Percentiles rank a stretch among this genome's conserved stretches.
Conservation (phyloP, 2,888 invertebrate species). For the Endotricha flammealis region DNA sequence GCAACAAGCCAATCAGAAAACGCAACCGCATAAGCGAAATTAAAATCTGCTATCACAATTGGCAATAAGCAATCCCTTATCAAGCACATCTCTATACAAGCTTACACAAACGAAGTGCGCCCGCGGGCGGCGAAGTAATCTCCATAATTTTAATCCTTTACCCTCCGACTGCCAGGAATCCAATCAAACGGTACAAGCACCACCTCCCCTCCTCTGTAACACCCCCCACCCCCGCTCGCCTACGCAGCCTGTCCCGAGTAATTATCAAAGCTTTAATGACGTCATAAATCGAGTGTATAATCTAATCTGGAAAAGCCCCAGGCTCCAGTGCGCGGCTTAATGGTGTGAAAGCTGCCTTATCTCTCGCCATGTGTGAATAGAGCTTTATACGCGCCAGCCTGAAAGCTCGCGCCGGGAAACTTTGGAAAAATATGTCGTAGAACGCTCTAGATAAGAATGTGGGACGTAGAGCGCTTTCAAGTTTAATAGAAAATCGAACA, state of each 20-base stretch:
- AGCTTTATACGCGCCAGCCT: conserved; percentile 75
- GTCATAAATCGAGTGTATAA: conserved; percentile 79
- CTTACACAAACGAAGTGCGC: conserved; percentile 72
- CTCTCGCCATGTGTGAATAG: conserved; percentile 79
- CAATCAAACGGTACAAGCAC: conserved; percentile 77
- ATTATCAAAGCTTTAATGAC: conserved; percentile 80
- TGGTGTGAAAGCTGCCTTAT: conserved; percentile 79
- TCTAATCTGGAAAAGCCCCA: conserved; percentile 80
- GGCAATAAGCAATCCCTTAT: conserved; percentile 78
- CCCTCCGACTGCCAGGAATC: conserved; percentile 76
- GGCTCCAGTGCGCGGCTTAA: conserved; percentile 76
- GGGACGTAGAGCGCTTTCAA: conserved; percentile 75
- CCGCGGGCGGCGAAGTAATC: conserved; percentile 77
- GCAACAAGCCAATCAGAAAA: conserved; percentile 43
- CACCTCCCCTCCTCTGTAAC: conserved; percentile 41
- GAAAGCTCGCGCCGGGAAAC: conserved; percentile 77
- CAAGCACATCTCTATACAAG: conserved; percentile 67
- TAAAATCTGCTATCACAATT: conserved; percentile 73
- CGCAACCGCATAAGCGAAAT: conserved; percentile 50
- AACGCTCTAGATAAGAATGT: conserved; percentile 77
- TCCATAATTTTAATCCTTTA: conserved; percentile 79
- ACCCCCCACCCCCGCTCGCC: conserved; percentile 52
- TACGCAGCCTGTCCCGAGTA: conserved; percentile 79
- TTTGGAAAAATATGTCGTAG: conserved; percentile 78
- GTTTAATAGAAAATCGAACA: conserved; percentile 79